Percentiles rank a stretch among this genome's conserved stretches.
These are phyloP conservation scores for Crematogaster levior DNA, from an alignment of 2,888 invertebrate genomes.

Conservation along the genomic window DNA sequence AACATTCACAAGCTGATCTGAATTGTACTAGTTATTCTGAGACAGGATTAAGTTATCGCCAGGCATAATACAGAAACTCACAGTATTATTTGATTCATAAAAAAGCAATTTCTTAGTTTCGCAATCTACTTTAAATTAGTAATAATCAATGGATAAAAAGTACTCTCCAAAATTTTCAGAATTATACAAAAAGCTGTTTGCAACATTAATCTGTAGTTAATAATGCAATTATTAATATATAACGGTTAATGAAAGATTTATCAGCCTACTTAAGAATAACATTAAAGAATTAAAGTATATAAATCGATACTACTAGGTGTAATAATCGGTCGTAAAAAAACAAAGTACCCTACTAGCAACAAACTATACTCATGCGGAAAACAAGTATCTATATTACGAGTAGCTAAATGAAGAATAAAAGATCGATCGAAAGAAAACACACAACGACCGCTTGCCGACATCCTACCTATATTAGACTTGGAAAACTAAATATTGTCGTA, in stretches of 20 bases:
- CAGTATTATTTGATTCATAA: background rate
- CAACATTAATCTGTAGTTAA: background rate
- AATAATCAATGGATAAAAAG: background rate
- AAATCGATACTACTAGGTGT: background rate
- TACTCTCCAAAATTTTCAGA: background rate
- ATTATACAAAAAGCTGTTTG: background rate
- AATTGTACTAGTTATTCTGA: background rate
- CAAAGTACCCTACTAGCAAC: no score
- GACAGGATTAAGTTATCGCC: background rate
- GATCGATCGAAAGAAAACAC: conserved; percentile 73
- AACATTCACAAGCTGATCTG: conserved; percentile 26
- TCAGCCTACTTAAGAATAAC: background rate
- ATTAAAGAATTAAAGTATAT: background rate
- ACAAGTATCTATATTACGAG: background rate
- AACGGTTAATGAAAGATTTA: background rate
- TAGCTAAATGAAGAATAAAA: conserved; percentile 17
- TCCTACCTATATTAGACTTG: conserved; percentile 15
- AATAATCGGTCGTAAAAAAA: conserved; percentile 3
- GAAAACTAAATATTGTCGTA: conserved; percentile 33
- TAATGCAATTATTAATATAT: background rate
- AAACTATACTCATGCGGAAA: background rate
- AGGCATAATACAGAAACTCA: background rate
- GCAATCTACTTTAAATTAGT: background rate
- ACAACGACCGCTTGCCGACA: conserved; percentile 21
- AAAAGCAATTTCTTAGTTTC: background rate